These are phyloP conservation scores for Actinopyga echinites DNA, from an alignment of 53 echinoderm and acorn worm species.

Conservation along the genomic window DNA sequence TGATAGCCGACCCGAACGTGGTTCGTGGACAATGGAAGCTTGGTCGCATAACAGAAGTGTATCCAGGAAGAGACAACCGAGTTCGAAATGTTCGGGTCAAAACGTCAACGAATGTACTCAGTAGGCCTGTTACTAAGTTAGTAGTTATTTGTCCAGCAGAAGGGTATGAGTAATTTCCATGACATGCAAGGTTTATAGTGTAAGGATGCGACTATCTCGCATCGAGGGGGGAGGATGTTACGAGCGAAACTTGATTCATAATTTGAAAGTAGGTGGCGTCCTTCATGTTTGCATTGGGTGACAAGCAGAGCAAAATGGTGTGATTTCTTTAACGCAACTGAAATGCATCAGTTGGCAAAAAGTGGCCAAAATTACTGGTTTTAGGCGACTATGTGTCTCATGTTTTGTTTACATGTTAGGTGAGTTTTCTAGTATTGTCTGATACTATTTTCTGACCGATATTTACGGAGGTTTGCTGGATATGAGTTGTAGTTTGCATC, in stretches of 20 bases:
- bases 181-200: neutral
- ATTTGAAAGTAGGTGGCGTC: neutral
- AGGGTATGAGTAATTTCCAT: conserved; percentile 40
- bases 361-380: no score
- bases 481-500: no score
- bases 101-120: conserved; percentile 20
- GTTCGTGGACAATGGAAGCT: conserved; percentile 64
- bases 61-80: conserved; percentile 55
- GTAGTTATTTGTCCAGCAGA: conserved; percentile 54
- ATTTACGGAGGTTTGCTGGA: no score
- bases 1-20: conserved; percentile 48
- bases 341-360: neutral
- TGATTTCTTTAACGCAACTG: neutral
- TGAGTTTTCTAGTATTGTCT: no score
- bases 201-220: neutral
- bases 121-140: conserved; percentile 50
- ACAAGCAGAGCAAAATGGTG: neutral
- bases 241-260: neutral
- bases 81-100: conserved; percentile 57
- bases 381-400: no score
- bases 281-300: neutral
- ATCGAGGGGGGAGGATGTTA: conserved; percentile 25
- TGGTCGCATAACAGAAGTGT: conserved; percentile 53
- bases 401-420: no score
- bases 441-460: no score